Evolutionary conservation across 2,113 vertebrate genomes (phyloP).

Genomic region (Podilymbus podiceps): DNA sequence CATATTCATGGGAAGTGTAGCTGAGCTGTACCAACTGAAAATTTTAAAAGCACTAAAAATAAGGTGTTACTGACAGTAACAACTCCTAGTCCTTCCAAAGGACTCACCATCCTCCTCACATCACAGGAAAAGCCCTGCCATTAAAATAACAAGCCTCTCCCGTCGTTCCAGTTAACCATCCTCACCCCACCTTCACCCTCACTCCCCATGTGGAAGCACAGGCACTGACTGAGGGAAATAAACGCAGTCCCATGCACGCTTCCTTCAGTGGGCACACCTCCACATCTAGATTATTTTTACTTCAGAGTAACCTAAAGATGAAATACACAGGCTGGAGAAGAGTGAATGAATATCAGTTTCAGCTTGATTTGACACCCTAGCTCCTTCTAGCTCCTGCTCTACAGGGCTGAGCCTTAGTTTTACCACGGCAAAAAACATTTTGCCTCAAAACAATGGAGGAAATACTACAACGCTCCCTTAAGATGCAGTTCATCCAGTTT

Average conservation of each 20-base stretch:
- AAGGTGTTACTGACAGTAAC: not conserved
- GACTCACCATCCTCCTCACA: not conserved
- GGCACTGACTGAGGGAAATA: not conserved
- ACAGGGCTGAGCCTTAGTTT: not conserved
- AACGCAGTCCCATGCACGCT: rapidly evolving
- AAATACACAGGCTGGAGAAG: not conserved
- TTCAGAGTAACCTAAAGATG: not conserved
- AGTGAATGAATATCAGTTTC: not conserved
- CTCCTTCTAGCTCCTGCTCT: not conserved
- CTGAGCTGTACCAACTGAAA: slow-evolving; percentile 74
- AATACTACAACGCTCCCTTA: not conserved
- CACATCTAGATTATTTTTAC: not conserved
- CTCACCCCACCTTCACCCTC: not conserved
- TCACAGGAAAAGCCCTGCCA: not conserved
- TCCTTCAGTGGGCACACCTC: not conserved
- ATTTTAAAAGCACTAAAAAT: not conserved
- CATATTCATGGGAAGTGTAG: slow-evolving; percentile 55
- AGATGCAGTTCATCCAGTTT: not conserved
- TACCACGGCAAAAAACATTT: not conserved
- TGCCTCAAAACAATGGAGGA: not conserved
- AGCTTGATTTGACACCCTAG: not conserved
- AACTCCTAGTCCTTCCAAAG: not conserved
- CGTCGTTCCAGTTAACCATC: not conserved
- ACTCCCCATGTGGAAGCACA: not conserved
- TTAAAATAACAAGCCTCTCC: not conserved